Base-by-base conservation (phyloP, 2,888 invertebrate species). In the Nowickia ferox region DNA sequence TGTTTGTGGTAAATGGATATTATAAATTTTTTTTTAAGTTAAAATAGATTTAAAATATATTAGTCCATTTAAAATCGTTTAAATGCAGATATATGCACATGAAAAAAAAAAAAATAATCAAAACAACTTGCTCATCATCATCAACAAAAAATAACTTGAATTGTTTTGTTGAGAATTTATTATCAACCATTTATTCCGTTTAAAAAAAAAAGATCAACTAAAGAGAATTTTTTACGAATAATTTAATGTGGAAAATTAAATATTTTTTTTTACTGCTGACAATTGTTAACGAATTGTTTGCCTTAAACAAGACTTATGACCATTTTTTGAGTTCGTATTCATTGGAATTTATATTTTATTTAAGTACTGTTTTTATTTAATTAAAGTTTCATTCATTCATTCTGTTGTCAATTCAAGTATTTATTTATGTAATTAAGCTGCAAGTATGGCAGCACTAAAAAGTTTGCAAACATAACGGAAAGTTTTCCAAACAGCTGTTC, bases 161-260 rank as follows among this genome's bases (percentile, higher is more conserved):
- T 17, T 61, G 11, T 51, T 74, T 19, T 51, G 42, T 30, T 9
- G 15, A 51, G 22, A 30, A 13, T 46, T 66, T 66, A 30, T 66
- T 66, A 46, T 10, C 15, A 22, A 38, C 15, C 6, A 66, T 46
- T 15, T 66, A 30, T 59, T 59, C 40, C 11, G 9, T 9, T 9
- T 10, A 15, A 42, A 30, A 30, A 30, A 30, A 30, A 19, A 55
- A 42, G 22, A 44, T 15, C 40, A n/a, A 10, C 10, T n/a, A 11
- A 57, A 57, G n/a, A 30, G n/a, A 19, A 51, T 75, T 53, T 53
- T 53, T 22, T 40, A 22, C 51, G 44, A 61, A 63, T n/a, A n/a
- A 53, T 63, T 75, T 75, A 19, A n/a, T 53, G 53, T 63, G 61
- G 9, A 2, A 48, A 74, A 61, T 19, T 48, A 61, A 61, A 71